Conservation (phyloP, 92 coral and sea anemone species). For the Porites evermanni region DNA sequence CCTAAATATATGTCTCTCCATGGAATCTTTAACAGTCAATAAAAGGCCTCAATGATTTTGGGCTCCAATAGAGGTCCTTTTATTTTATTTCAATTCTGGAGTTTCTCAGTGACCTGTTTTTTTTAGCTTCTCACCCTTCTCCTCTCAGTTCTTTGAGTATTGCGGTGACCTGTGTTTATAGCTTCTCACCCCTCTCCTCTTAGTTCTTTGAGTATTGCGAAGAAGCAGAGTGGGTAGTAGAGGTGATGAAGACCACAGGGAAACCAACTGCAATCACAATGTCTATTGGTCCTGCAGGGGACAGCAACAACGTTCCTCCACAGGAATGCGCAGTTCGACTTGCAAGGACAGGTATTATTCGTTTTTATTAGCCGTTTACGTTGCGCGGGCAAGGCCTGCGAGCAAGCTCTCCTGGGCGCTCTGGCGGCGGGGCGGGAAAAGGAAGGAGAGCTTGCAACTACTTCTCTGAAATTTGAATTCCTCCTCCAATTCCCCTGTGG, state of each 20-base stretch:
- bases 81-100: constrained; percentile 1
- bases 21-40: no score
- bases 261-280: constrained; percentile 68
- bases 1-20: no score
- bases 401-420: no score
- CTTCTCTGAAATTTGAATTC: no score
- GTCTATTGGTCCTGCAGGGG: constrained; percentile 64
- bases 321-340: constrained; percentile 70
- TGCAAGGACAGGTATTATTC: constrained; percentile 57
- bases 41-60: no score
- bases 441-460: no score
- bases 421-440: no score
- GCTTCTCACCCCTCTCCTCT: background rate
- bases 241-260: constrained; percentile 74
- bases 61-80: no score
- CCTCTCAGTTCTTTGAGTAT: constrained; percentile 39
- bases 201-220: constrained; percentile 54
- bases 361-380: no score
- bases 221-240: constrained; percentile 76
- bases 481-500: no score
- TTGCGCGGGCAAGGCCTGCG: no score
- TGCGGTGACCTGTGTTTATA: constrained; percentile 23
- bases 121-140: no score
- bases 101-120: constrained; percentile 38
- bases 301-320: constrained; percentile 44